Evolutionary conservation across 2,797 vertebrate genomes (phyloP).

Genomic region (Pangasius larnaudii): DNA sequence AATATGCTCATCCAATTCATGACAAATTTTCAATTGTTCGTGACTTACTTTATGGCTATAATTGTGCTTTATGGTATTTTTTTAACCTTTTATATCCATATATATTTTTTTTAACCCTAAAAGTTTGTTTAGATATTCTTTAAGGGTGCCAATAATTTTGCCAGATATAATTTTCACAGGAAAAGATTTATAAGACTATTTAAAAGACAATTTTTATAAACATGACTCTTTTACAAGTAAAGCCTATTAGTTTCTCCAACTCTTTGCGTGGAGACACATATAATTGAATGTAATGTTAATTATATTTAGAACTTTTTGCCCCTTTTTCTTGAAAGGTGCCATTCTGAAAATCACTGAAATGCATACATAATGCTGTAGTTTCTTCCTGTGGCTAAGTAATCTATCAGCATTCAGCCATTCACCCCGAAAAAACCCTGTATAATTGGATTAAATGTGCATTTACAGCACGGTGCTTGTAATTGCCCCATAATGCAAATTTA

Average conservation of each 20-base stretch:
- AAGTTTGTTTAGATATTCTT: not conserved
- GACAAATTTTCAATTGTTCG: not conserved
- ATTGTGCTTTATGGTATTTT: not conserved
- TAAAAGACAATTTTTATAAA: not conserved
- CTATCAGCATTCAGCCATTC: constrained; percentile 54
- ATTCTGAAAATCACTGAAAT: not conserved
- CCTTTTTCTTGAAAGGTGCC: not conserved
- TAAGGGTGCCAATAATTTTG: not conserved
- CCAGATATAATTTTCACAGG: not conserved
- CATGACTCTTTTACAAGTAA: not conserved
- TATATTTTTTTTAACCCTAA: not conserved
- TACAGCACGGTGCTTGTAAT: constrained; percentile 63
- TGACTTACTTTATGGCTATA: not conserved
- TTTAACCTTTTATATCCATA: no score
- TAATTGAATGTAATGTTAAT: not conserved
- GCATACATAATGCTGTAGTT: not conserved
- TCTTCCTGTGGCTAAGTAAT: constrained; percentile 5
- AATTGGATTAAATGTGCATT: constrained; percentile 62
- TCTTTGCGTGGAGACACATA: not conserved
- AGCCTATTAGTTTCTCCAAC: not conserved
- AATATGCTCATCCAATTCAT: not conserved
- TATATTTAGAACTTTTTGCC: not conserved
- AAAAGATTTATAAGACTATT: not conserved
- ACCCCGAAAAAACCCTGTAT: constrained; percentile 52
- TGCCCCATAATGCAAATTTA: constrained; percentile 48